Evolutionary conservation across 2,888 invertebrate species (phyloP), one percentile per base, ranked within the genome.

Genomic region (Thymelicus acteon): DNA sequence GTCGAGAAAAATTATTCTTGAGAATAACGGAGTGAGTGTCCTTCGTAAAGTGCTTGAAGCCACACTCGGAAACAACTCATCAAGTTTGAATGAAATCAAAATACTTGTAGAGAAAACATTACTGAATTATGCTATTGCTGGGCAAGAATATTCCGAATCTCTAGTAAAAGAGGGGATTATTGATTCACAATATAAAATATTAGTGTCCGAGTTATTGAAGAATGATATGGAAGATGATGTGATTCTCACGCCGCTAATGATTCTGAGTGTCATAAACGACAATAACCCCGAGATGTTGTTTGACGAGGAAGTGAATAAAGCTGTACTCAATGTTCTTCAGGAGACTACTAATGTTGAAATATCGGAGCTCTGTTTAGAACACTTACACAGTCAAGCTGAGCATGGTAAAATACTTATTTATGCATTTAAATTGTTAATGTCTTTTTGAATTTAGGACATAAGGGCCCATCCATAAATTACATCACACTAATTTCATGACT

Each of bases 101-200:
- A 95, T 85, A 95, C 96, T 83, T 77, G 95, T 93, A 6, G 96
- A 96, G 78, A 98, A 98, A 75, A 95, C 97, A 71, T 90, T 98
- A 60, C 94, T 98, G 63, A 98, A 98, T 88, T 96, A 97, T 81
- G 94, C 97, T 62, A 95, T 97, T 74, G 96, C 96, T 15, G 96
- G 97, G 77, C 95, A 95, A 73, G 94, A 95, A 64, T 92, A 96
- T 75, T 95, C 96, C 67, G 95, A 95, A 77, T 91, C 93, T 24
- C 94, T 95, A 57, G 90, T 95, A 72, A 91, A 95, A 77, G 89
- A 90, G 70, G 93, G 94, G 65, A 85, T 95, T 13, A 89, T 95
- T 80, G 89, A 94, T 63, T 86, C 94, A 69, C 81, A 95, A 52
- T 91, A 94, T 77, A 87, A 85, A 73, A 93, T 96, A 75, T 85